Conservation (phyloP, 1,140 invertebrate genomes). For the Diorhabda carinulata region DNA sequence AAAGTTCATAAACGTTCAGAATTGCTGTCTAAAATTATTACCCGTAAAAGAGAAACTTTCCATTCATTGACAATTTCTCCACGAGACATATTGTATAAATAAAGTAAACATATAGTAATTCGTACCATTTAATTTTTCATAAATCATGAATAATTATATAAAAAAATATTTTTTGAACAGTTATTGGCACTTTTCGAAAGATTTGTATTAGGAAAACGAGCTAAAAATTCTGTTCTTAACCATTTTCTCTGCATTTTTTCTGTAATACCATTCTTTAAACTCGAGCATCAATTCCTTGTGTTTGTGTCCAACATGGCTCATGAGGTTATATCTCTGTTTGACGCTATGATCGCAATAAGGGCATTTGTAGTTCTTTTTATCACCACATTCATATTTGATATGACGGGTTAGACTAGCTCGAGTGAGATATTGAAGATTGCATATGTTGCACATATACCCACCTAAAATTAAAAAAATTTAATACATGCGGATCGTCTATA, state of each 20-base stretch:
- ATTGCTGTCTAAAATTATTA: too few relatives aligned
- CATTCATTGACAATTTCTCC: too few relatives aligned
- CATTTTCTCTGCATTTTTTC: background rate
- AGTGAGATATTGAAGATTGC: background rate
- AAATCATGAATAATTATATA: too few relatives aligned
- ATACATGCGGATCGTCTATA: too few relatives aligned
- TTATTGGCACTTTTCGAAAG: too few relatives aligned
- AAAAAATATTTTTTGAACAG: too few relatives aligned
- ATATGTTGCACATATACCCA: background rate
- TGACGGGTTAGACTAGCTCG: background rate
- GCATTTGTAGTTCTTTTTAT: background rate
- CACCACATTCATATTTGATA: background rate
- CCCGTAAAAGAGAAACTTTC: too few relatives aligned
- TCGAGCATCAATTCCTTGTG: background rate
- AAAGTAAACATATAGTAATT: too few relatives aligned
- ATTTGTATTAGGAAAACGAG: too few relatives aligned
- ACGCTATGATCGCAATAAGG: conserved; percentile 5
- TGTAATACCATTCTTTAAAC: background rate
- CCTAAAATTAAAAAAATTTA: background rate
- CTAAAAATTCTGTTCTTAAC: background rate
- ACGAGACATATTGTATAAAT: too few relatives aligned
- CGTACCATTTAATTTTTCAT: too few relatives aligned
- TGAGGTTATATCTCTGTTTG: conserved; percentile 6
- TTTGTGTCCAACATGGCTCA: background rate
- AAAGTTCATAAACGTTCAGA: too few relatives aligned